phyloP scores from a whole-genome alignment of 2,888 invertebrate genomes.

The Caenorhabditis becei region DNA sequence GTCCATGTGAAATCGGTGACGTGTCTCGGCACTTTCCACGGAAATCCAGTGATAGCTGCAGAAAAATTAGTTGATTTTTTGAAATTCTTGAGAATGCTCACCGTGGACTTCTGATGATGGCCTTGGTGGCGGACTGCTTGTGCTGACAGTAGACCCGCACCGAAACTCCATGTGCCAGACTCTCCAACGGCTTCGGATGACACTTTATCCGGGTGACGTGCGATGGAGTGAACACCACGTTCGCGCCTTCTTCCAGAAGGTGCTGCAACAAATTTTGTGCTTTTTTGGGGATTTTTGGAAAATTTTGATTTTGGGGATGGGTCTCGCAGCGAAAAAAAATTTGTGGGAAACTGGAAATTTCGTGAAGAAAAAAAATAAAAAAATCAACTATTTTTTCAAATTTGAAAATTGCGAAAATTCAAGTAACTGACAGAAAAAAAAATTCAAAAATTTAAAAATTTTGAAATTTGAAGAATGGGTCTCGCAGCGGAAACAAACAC shows the following conservation, averaged over 20 bases:
- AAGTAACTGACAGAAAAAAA: too few species aligned
- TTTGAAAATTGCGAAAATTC: background rate
- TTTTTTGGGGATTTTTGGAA: background rate
- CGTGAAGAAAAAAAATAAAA: too few species aligned
- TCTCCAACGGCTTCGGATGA: conserved; percentile 78
- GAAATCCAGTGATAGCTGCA: conserved; percentile 79
- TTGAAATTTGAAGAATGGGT: too few species aligned
- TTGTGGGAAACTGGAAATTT: too few species aligned
- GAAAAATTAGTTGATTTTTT: conserved; percentile 10
- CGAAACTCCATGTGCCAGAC: conserved; percentile 76
- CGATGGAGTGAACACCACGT: conserved; percentile 77
- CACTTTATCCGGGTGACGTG: conserved; percentile 72
- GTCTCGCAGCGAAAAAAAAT: too few species aligned
- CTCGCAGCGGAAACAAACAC: too few species aligned
- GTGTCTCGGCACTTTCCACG: conserved; percentile 65
- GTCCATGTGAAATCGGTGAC: conserved; percentile 67
- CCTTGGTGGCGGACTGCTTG: conserved; percentile 70
- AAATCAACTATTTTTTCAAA: background rate
- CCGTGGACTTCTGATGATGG: conserved; percentile 71
- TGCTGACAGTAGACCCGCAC: conserved; percentile 70
- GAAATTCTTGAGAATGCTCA: conserved; percentile 20
- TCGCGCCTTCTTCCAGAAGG: conserved; percentile 78
- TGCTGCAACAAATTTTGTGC: conserved; percentile 70
- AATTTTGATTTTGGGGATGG: background rate
- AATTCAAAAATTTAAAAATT: too few species aligned